phyloP scores from a whole-genome alignment of 2,113 vertebrate species.

The Rattus norvegicus region GRCr8 NC_086039.1:12885501-12886000 shows the following conservation, averaged over 20 bases:
- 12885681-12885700: no score
- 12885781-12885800: slow-evolving; percentile 15
- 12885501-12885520: not conserved
- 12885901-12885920: slow-evolving; percentile 28
- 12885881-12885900: slow-evolving; percentile 29
- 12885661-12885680: not conserved
- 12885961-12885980: slow-evolving; percentile 3
- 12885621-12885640: no score
- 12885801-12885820: slow-evolving; percentile 14
- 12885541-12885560: not conserved
- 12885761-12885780: slow-evolving; percentile 36
- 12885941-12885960: slow-evolving; percentile 58
- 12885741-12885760: slow-evolving; percentile 33
- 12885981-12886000: slow-evolving; percentile 27
- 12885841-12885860: slow-evolving; percentile 47
- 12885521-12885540: not conserved
- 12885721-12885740: not conserved
- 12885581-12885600: not conserved
- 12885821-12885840: not conserved
- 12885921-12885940: slow-evolving; percentile 37
- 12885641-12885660: not conserved
- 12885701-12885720: not conserved
- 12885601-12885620: no score
- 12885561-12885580: not conserved
- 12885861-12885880: not conserved